phyloP scores from a whole-genome alignment of 2,888 invertebrate genomes.

The Prenolepis imparis region DNA sequence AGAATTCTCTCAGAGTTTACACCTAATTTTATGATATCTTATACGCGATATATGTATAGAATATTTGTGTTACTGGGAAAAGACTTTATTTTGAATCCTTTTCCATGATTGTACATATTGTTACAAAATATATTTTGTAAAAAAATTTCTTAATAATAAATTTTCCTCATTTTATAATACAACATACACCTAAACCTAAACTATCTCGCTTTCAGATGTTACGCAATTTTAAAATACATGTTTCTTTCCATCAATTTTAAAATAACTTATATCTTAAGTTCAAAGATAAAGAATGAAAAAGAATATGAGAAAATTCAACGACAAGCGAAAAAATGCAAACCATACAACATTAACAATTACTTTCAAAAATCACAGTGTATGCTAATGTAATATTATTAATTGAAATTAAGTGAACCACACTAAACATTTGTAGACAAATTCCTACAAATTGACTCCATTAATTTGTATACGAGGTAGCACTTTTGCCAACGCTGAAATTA shows the following conservation, averaged over 20 bases:
- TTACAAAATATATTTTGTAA: slow-evolving; percentile 3
- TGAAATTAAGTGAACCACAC: not conserved
- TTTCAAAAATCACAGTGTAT: slow-evolving; percentile 6
- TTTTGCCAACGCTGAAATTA: not conserved
- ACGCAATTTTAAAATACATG: not conserved
- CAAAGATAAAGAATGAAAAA: not conserved
- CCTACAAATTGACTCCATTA: not conserved
- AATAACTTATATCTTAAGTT: not conserved
- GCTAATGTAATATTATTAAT: slow-evolving; percentile 2
- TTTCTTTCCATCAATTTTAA: slow-evolving; percentile 7
- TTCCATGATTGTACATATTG: not conserved
- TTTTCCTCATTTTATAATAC: not conserved
- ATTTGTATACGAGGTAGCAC: not conserved
- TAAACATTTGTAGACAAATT: not conserved
- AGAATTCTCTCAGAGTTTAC: not conserved
- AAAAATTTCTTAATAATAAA: not conserved
- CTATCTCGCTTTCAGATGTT: not conserved
- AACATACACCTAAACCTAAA: not conserved
- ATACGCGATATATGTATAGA: not conserved
- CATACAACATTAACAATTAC: slow-evolving; percentile 28
- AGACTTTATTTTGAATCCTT: not conserved
- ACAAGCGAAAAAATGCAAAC: slow-evolving; percentile 12
- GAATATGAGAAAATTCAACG: slow-evolving; percentile 22
- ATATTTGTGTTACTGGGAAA: not conserved
- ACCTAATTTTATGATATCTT: not conserved